Percentiles rank a stretch among this genome's conserved stretches.
phyloP scores from a whole-genome alignment of 2,113 vertebrate species.

The Astatoreochromis straeleni region DNA sequence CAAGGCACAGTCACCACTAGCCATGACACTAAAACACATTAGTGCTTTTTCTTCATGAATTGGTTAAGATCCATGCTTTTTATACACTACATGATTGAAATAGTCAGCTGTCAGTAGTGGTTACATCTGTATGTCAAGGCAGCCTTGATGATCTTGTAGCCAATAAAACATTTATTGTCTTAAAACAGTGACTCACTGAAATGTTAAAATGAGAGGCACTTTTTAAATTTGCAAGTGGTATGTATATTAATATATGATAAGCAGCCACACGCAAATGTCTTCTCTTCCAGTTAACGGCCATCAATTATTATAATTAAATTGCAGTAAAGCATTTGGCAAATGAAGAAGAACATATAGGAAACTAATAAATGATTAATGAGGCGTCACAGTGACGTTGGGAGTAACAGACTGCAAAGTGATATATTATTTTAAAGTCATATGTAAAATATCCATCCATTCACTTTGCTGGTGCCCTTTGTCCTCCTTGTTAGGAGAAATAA shows the following conservation, averaged over 20 bases:
- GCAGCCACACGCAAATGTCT: background rate
- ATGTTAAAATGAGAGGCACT: background rate
- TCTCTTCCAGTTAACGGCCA: background rate
- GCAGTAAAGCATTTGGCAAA: background rate
- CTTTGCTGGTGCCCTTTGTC: background rate
- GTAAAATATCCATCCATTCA: background rate
- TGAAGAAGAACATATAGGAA: background rate
- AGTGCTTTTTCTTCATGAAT: background rate
- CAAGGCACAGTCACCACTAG: background rate
- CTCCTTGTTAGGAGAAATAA: background rate
- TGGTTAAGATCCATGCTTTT: background rate
- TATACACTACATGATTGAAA: background rate
- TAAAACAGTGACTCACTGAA: background rate
- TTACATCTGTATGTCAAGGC: background rate
- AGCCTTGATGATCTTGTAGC: background rate
- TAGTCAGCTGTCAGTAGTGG: background rate
- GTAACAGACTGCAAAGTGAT: background rate
- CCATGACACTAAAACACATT: background rate
- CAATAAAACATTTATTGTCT: constrained; percentile 11
- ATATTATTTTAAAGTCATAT: background rate
- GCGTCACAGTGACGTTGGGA: background rate
- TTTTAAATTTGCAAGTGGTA: background rate
- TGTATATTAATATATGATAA: background rate
- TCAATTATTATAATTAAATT: background rate
- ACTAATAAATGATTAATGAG: background rate